Base-by-base conservation (phyloP, 2,888 invertebrate species). In the Neria commutata region DNA sequence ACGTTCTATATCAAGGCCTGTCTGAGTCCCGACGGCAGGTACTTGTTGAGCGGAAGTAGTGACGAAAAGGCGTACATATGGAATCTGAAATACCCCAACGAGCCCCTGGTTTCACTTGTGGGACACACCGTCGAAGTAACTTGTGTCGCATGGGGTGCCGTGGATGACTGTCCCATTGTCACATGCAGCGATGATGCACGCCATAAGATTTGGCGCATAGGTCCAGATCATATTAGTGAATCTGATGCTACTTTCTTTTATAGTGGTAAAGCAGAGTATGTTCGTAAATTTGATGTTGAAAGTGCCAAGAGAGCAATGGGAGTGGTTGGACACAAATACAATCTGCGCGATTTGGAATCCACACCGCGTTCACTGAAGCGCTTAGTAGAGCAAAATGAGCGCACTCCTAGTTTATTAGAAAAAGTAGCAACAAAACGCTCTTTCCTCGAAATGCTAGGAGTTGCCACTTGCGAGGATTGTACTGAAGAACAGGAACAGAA, bases 91-190 rank as follows among this genome's bases (percentile, higher is more conserved):
- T 84, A 85, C 52, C 80, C 83, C 64, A 83, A 89, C 0, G 80
- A 84, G 59, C 92, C 94, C 1, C 78, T 93, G 10, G 86, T 90
- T 19, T 84, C 85, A 52, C 83, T 95, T 3, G 83, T 84, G 1
- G 94, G 94, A 0, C 95, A 95, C 75, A 83, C 86, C 45, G 91
- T 91, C 8, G 95, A 95, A 83, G 95, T 95, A 0, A 93, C 94
- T 0, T 91, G 91, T 75, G 92, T 94, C 1, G 90, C 91, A 1
- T 95, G 94, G 94, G 87, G 89, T 67, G 67, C 75, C 3, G 78
- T 80, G 10, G 85, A 85, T 5, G 86, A 87, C 73, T 79, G 83
- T 17, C 86, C 86, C 76, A 80, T 93, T 47, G 89, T 92, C 14
- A 94, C 94, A 0, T 91, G 93, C 78, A 90, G 92, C 50, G 94